Evolutionary conservation across 2,888 invertebrate genomes (phyloP), one percentile per base, ranked within the genome.

Genomic region (Chloroclystis v-ata): DNA sequence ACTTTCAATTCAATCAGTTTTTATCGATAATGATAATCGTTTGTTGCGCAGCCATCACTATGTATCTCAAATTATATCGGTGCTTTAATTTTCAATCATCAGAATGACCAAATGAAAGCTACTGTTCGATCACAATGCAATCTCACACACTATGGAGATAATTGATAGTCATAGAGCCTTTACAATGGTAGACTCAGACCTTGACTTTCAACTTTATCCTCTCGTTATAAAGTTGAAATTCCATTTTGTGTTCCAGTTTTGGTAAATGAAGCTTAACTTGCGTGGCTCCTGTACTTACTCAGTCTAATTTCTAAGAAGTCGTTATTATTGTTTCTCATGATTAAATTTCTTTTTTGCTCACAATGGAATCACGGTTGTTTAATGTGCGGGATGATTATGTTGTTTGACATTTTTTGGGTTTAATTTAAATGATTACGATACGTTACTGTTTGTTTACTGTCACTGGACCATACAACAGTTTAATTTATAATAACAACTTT

Each of bases 241-340:
- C 25, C 47, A 51, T 51, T 66, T 57, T 14, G 10, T 30, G 30
- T 43, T 51, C 41, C 33, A 49, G 52, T 56, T 54, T 57, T 63
- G 67, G 63, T 77, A 80, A 80, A 68, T 10, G 5, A 72, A 78
- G 74, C 65, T 72, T 78, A 75, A 77, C 78, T 86, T 85, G 86
- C 86, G 86, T 85, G 87, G 87, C 87, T 87, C 75, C 86, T 73
- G 86, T 81, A 85, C 78, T 87, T 87, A 87, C 84, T 69, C 72
- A 74, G 72, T 78, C 82, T 83, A 83, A 82, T 85, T 86, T 86
- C 82, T 82, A 67, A 79, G 85, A 78, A 80, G 77, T 79, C 78
- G 69, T 82, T 80, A 86, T 84, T 85, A 85, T 84, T 86, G 84
- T 87, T 87, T 87, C 87, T 83, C 85, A 85, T 87, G 83, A 86